Evolutionary conservation across 2,888 invertebrate species (phyloP), one percentile per base, ranked within the genome.

Genomic region (Zaprionus obscuricornis): DNA sequence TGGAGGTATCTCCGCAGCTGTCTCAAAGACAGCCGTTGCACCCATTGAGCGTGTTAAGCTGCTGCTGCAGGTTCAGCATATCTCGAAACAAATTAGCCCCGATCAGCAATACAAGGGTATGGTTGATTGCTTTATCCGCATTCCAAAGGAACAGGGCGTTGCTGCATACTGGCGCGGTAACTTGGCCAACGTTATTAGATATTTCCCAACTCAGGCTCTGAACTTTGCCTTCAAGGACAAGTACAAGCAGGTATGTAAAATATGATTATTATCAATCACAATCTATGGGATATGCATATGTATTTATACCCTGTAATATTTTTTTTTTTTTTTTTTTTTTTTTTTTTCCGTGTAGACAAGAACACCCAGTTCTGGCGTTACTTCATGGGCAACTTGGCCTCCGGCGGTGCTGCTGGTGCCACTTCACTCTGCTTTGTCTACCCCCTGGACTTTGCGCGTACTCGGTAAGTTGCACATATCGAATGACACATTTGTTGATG

Each of bases 171-270:
- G 98, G 98, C 94, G 98, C 90, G 98, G 98, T 87, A 98, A 98
- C 91, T 88, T 96, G 65, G 98, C 97, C 77, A 98, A 98, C 91
- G 97, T 98, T 71, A 94, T 98, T 90, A 92, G 98, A 89, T 98
- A 97, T 91, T 97, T 97, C 92, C 97, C 97, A 59, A 97, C 97
- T 50, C 97, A 97, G 91, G 97, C 97, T 55, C 92, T 98, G 71
- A 97, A 98, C 92, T 98, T 98, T 91, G 96, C 97, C 76, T 97
- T 98, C 92, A 97, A 97, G 91, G 98, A 98, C 91, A 94, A 97
- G 88, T 97, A 97, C 92, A 97, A 98, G 92, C 92, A 93, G 82
- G 90, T 90, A 78, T 74, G 85, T 71, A 18, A 2, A 4, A 18
- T n/a, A 3, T 4, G 6, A 3, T 3, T 4, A 3, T 17, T 3